Conservation (phyloP, 2,113 vertebrate genomes). For the Erinaceus europaeus region DNA sequence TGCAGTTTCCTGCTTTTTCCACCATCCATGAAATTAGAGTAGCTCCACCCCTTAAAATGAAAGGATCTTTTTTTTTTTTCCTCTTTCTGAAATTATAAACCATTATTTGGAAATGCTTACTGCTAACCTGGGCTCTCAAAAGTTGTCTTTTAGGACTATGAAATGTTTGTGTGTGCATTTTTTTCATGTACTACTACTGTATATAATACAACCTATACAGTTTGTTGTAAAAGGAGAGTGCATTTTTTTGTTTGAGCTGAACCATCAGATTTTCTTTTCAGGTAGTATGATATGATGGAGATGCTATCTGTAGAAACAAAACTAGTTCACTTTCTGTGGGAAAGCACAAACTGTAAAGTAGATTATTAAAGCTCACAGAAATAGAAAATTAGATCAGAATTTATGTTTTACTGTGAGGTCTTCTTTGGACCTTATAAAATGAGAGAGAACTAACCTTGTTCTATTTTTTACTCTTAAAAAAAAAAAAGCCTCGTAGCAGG, state of each 20-base stretch:
- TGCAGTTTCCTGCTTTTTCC: constrained; percentile 77
- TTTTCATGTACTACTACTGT: background rate
- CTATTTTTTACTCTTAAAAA: constrained; percentile 80
- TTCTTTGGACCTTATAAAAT: constrained; percentile 79
- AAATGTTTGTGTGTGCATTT: constrained; percentile 24
- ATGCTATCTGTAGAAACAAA: constrained; percentile 52
- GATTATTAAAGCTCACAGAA: constrained; percentile 83
- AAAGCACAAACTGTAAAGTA: constrained; percentile 75
- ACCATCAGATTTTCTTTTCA: constrained; percentile 54
- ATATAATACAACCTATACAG: background rate
- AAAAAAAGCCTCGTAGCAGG: constrained; percentile 76
- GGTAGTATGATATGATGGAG: constrained; percentile 40
- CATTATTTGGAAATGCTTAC: constrained; percentile 30
- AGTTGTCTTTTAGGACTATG: background rate
- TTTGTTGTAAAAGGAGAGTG: constrained; percentile 40
- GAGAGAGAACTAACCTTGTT: constrained; percentile 81
- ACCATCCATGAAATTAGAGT: constrained; percentile 68
- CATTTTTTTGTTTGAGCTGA: constrained; percentile 63
- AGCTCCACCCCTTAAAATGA: constrained; percentile 70
- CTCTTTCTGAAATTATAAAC: constrained; percentile 51
- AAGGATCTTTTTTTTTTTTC: constrained; percentile 37
- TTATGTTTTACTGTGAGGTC: constrained; percentile 79
- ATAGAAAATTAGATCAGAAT: constrained; percentile 83
- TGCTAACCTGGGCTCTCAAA: constrained; percentile 23
- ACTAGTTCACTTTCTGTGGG: constrained; percentile 61